Evolutionary conservation across 37 sponge, comb jelly and placozoan genomes (phyloP), one percentile per base, ranked within the genome.

Genomic region (Halisarca cf. caerulea): DNA sequence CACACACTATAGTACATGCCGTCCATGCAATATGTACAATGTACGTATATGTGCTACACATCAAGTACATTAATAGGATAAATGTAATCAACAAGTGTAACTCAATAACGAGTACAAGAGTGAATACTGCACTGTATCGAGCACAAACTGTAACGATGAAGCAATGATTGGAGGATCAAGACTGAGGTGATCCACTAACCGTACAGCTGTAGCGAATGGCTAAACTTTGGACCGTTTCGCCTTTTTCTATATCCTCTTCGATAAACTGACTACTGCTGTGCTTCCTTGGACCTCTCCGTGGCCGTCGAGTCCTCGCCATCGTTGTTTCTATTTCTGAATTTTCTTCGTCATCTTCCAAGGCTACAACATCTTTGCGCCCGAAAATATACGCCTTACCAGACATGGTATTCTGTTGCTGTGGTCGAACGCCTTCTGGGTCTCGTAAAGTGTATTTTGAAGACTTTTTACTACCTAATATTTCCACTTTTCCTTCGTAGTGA

Each of bases 181-280:
- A n/a, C n/a, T n/a, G 41, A 8, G n/a, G n/a, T n/a, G n/a, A n/a
- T n/a, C n/a, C 23, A 88, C 91, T 88, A 40, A 92, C 92, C 39
- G 82, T 81, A 28, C 85, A 84, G 34, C 78, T 66, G 61, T 93
- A 93, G 81, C 94, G 80, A 45, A 93, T 71, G 5, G 94, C 85
- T 59, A 93, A 85, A 57, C 91, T 81, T 35, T 88, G 94, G 17
- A 90, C 20, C 11, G 88, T 93, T 27, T 93, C 94, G 17, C 86
- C 94, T 39, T 78, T 78, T 44, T 68, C 82, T 38, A 93, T 33
- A 23, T 85, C 88, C 60, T 93, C 94, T 66, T 88, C 90, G 11
- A 89, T 82, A 18, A 81, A 18, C 35, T 36, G 36, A 7, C 59
- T 81, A 1, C 41, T 24, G 24, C 57, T 39, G 32, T 86, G 36